phyloP scores from a whole-genome alignment of 2,113 vertebrate species.

The Protomyctophum bolini region DNA sequence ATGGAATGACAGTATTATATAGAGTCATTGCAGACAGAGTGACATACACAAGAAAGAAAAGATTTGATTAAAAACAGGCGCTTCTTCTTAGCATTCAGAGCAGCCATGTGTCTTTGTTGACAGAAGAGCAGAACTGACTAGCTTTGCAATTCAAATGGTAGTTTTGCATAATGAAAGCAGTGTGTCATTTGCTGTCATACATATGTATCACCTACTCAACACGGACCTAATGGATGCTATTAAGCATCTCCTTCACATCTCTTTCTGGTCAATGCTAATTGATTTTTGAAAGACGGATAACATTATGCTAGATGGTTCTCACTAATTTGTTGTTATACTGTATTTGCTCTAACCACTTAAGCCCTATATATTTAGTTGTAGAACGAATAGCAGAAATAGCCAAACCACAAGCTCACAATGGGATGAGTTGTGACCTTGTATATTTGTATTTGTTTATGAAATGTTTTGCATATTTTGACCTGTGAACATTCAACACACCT shows the following conservation, averaged over 20 bases:
- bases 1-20: no score
- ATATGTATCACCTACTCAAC: neutral
- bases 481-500: no score
- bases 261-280: neutral
- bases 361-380: no score
- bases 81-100: neutral
- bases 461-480: no score
- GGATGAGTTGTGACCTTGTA: no score
- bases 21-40: no score
- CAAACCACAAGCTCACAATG: no score
- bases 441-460: no score
- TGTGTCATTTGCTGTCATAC: neutral
- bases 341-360: no score
- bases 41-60: neutral
- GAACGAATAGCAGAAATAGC: no score
- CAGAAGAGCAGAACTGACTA: neutral
- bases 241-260: neutral
- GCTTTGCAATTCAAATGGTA: conserved; percentile 15
- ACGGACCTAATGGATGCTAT: conserved; percentile 1
- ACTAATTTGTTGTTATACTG: no score
- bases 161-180: conserved; percentile 11
- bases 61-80: conserved; percentile 26
- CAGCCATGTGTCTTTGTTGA: conserved; percentile 1
- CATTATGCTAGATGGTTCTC: neutral
- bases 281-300: neutral